A percentile compares a stretch with the other conserved stretches of the same genome.
These are phyloP conservation scores for Aleadryas rufinucha DNA, from an alignment of 2,113 vertebrate genomes.

Conservation along the genomic window DNA sequence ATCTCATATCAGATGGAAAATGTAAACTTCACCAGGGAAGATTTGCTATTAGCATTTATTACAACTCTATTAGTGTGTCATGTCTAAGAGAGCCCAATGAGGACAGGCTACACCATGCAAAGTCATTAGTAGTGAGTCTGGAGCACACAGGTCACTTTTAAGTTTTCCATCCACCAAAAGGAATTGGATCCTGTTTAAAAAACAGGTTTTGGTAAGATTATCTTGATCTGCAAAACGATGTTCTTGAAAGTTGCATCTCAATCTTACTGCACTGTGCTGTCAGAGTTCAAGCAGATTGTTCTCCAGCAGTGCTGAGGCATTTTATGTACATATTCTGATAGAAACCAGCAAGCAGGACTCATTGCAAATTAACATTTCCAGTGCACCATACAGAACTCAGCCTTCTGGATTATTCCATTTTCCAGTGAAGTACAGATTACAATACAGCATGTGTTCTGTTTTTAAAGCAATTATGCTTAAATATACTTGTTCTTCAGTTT, in stretches of 20 bases:
- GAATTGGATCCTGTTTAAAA: not conserved
- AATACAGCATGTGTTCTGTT: conserved; percentile 28
- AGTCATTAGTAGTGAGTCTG: not conserved
- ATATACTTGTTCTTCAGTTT: conserved; percentile 49
- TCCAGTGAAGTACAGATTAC: conserved; percentile 5
- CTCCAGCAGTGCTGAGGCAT: not conserved
- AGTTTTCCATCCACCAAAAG: not conserved
- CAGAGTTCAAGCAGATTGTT: not conserved
- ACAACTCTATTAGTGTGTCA: not conserved
- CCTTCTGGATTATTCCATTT: conserved; percentile 47
- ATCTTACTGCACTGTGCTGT: not conserved
- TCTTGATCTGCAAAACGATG: not conserved
- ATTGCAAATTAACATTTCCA: not conserved
- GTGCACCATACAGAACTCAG: not conserved
- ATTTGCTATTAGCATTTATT: not conserved
- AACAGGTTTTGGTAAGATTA: not conserved
- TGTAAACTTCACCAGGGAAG: not conserved
- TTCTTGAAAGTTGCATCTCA: not conserved
- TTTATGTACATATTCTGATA: not conserved
- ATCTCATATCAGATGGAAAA: not conserved
- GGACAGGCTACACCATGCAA: not conserved
- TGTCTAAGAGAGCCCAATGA: not conserved
- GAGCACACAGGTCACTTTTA: not conserved
- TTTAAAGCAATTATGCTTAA: conserved; percentile 59
- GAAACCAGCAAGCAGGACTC: not conserved